Evolutionary conservation across 2,113 vertebrate species (phyloP), one percentile per base, ranked within the genome.

Genomic region (Microtus oregoni): DNA sequence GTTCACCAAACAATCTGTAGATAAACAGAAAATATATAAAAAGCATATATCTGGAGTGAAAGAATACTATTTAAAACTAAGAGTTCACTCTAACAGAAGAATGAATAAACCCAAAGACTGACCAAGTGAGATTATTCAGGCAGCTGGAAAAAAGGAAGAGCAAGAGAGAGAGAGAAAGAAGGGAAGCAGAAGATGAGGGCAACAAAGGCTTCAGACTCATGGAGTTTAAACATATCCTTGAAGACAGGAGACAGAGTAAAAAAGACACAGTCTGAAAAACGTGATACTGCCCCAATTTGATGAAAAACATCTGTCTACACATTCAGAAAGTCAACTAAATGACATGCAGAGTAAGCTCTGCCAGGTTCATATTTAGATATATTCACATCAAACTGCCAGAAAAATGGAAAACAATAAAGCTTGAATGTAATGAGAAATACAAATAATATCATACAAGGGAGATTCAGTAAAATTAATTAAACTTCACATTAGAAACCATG

Each of bases 371-470:
- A 30, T 68, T 68, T 32, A 30, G 65, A 68, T 41, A 47, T 41
- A 83, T 61, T 8, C 41, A 83, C 41, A n/a, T 65, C 70, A 81
- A 90, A 61, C 19, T 15, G 17, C 10, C 38, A 76, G 61, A 77
- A 86, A 3, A 95, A 94, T 89, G 41, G 83, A 3, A 38, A 83
- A 81, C 12, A 75, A 13, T 41, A 89, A 96, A 90, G 38, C 79
- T 55, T 86, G 63, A 94, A 79, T 47, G 47, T 19, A 89, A 41
- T 19, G 90, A 94, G 28, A 85, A 89, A 77, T 77, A 89, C 47
- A 94, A 91, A 35, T 77, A 10, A 96, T 35, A 75, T 67, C 55
- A 81, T 67, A 35, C n/a, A 87, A 47, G 52, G 15, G 17, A 61
- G 58, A 12, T 30, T 81, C 67, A 76, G 28, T 70, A 70, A 93